phyloP scores from a whole-genome alignment of 2,797 vertebrate species.

The Pangasius sanitwongsei region DNA sequence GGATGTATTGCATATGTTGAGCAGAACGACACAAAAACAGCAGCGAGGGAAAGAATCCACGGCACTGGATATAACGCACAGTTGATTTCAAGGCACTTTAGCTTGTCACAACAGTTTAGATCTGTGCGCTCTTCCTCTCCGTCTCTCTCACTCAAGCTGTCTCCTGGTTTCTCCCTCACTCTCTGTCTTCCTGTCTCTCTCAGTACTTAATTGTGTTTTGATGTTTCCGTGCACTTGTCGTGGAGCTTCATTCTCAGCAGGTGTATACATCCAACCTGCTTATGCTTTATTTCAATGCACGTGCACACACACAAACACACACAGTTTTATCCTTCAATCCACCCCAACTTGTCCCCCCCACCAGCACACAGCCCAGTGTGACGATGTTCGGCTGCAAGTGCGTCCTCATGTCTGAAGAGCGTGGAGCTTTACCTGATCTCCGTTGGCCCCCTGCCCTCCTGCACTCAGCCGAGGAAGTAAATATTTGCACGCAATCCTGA shows the following conservation, averaged over 20 bases:
- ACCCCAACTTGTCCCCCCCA: not conserved
- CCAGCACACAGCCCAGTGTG: slow-evolving; percentile 1
- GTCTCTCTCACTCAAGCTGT: slow-evolving; percentile 20
- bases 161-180: slow-evolving; percentile 22
- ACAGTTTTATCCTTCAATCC: slow-evolving; percentile 24
- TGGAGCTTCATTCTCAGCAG: slow-evolving; percentile 84
- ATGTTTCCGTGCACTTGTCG: slow-evolving; percentile 86
- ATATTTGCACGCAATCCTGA: slow-evolving; percentile 88
- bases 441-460: slow-evolving; percentile 60
- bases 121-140: slow-evolving; percentile 35
- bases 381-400: slow-evolving; percentile 41
- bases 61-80: slow-evolving; percentile 30
- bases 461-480: slow-evolving; percentile 80
- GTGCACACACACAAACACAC: slow-evolving; percentile 3
- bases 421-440: slow-evolving; percentile 42
- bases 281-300: slow-evolving; percentile 27
- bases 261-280: slow-evolving; percentile 63
- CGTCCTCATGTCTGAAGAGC: slow-evolving; percentile 45
- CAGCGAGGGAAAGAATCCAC: slow-evolving; percentile 22
- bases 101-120: slow-evolving; percentile 57
- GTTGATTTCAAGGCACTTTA: slow-evolving; percentile 49
- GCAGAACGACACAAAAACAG: not conserved
- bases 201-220: slow-evolving; percentile 92
- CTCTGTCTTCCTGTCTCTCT: slow-evolving; percentile 49
- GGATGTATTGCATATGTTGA: slow-evolving; percentile 9